These are phyloP conservation scores for Macroteleia sp. DNA, from an alignment of 2,888 invertebrate genomes.

Conservation along the genomic window DNA sequence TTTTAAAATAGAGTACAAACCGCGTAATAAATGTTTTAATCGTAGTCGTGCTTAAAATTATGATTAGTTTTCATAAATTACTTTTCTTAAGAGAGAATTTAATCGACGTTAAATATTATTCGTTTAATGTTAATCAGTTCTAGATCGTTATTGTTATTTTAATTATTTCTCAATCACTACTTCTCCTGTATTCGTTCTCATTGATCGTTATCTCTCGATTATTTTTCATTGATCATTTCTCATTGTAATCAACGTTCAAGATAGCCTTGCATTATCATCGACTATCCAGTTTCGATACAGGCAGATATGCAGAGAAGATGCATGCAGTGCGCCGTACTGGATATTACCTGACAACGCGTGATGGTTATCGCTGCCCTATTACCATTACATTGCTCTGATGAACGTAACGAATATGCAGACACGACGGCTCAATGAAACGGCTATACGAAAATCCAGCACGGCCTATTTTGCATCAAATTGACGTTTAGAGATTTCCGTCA, in stretches of 20 bases:
- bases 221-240: too few species aligned
- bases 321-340: slow-evolving; percentile 39
- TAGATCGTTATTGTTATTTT: too few species aligned
- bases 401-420: slow-evolving; percentile 56
- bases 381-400: slow-evolving; percentile 63
- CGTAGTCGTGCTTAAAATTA: too few species aligned
- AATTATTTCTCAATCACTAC: too few species aligned
- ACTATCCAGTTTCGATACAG: slow-evolving; percentile 40
- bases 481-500: slow-evolving; percentile 49
- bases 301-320: slow-evolving; percentile 49
- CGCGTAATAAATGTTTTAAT: too few species aligned
- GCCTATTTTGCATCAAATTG: slow-evolving; percentile 55
- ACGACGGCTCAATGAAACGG: slow-evolving; percentile 43
- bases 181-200: too few species aligned
- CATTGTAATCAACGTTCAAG: slow-evolving; percentile 21
- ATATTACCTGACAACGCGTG: slow-evolving; percentile 68
- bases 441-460: slow-evolving; percentile 37
- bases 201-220: too few species aligned
- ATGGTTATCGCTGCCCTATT: slow-evolving; percentile 61
- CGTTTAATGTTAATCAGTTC: too few species aligned
- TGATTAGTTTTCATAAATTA: too few species aligned
- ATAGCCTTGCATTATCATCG: slow-evolving; percentile 37
- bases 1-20: too few species aligned
- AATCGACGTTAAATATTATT: too few species aligned
- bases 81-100: too few species aligned